A percentile compares a stretch with the other conserved stretches of the same genome.
phyloP scores from a whole-genome alignment of 2,113 vertebrate species.

The Phalacrocorax carbo region DNA sequence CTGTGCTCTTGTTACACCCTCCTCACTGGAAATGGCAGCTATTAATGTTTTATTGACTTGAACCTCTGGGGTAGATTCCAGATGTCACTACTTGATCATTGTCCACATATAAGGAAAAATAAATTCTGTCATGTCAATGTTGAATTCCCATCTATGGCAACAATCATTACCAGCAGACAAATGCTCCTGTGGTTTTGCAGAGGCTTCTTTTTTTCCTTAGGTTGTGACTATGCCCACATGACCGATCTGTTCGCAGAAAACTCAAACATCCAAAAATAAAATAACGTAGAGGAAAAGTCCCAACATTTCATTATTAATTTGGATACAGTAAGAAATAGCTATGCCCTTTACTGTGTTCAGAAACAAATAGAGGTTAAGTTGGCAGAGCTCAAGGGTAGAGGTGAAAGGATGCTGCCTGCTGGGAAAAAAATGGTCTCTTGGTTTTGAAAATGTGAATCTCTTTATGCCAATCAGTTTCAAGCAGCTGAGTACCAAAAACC shows the following conservation, averaged over 20 bases:
- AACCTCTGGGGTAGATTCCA: slow-evolving; percentile 46
- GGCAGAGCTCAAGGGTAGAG: neutral
- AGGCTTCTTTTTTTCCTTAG: neutral
- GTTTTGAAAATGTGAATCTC: neutral
- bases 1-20: neutral
- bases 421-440: neutral
- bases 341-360: neutral
- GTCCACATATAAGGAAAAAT: neutral
- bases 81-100: slow-evolving; percentile 44
- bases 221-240: neutral
- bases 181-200: neutral
- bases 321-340: neutral
- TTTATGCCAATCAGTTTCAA: slow-evolving; percentile 25
- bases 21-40: neutral
- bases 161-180: neutral
- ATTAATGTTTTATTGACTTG: slow-evolving; percentile 59
- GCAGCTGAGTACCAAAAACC: neutral
- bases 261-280: neutral
- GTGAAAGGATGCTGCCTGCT: neutral
- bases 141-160: slow-evolving; percentile 6
- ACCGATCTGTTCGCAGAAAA: neutral
- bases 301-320: neutral
- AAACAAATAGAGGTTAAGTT: neutral
- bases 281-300: neutral
- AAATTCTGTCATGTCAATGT: neutral